phyloP scores from a whole-genome alignment of 2,888 invertebrate genomes.

The Cerastoderma edule region DNA sequence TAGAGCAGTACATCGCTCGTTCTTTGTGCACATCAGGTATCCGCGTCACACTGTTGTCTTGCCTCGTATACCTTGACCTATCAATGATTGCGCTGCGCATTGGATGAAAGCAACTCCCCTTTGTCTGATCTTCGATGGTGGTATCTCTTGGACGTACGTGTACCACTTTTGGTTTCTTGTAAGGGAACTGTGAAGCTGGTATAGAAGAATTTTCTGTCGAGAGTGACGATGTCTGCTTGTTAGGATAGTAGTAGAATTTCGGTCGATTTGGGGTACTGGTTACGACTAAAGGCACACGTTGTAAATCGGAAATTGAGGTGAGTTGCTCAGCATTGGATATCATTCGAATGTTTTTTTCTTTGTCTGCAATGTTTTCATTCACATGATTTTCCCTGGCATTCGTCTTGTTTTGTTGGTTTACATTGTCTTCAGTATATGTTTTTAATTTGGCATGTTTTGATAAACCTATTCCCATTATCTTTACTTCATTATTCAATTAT shows the following conservation, averaged over 20 bases:
- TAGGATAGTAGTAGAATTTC: slow-evolving; percentile 43
- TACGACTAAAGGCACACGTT: background rate
- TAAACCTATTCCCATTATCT: slow-evolving; percentile 5
- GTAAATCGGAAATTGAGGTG: background rate
- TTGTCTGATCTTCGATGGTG: background rate
- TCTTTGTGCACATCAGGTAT: background rate
- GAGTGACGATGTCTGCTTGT: background rate
- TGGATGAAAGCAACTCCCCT: background rate
- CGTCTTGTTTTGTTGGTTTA: background rate
- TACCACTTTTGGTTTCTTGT: slow-evolving; percentile 48
- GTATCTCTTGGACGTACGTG: slow-evolving; percentile 29
- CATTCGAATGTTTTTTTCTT: background rate
- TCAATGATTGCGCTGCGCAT: background rate
- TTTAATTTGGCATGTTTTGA: background rate
- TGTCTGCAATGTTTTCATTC: background rate
- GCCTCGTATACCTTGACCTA: background rate
- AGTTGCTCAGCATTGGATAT: background rate
- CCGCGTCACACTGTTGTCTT: background rate
- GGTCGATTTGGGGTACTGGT: background rate
- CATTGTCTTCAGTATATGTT: background rate
- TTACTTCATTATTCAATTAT: background rate
- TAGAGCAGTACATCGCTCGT: background rate
- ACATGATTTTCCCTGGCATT: background rate
- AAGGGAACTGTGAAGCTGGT: slow-evolving; percentile 48
- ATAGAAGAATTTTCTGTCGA: slow-evolving; percentile 36